A percentile compares a stretch with the other conserved stretches of the same genome.
phyloP scores from a whole-genome alignment of 2,797 vertebrate genomes.

The Chelmon rostratus region DNA sequence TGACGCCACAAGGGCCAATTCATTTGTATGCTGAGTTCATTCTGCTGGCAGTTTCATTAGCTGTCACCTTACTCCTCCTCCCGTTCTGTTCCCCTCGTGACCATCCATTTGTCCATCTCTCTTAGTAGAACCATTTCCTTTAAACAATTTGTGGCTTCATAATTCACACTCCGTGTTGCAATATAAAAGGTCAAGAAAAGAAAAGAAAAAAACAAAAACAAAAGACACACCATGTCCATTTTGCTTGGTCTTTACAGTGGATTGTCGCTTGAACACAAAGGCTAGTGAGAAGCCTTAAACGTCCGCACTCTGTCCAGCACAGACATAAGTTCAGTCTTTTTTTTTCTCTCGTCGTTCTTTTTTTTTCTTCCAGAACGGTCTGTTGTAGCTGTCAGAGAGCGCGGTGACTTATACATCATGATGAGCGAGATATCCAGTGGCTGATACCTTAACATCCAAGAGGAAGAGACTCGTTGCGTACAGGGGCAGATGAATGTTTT shows the following conservation, averaged over 20 bases:
- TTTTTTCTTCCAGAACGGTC: conserved; percentile 69
- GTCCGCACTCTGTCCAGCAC: conserved; percentile 82
- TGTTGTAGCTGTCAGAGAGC: conserved; percentile 77
- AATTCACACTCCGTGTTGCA: conserved; percentile 76
- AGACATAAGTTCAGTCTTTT: conserved; percentile 77
- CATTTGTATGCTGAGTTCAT: conserved; percentile 66
- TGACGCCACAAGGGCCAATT: conserved; percentile 53
- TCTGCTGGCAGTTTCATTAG: conserved; percentile 88
- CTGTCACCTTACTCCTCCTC: conserved; percentile 74
- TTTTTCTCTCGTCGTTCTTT: conserved; percentile 52
- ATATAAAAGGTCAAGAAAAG: conserved; percentile 78
- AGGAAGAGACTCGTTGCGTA: conserved; percentile 71
- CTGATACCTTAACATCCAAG: conserved; percentile 79
- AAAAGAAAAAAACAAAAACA: conserved; percentile 51
- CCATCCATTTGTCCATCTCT: conserved; percentile 61
- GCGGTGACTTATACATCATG: conserved; percentile 79
- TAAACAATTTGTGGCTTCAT: conserved; percentile 70
- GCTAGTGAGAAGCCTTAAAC: conserved; percentile 78
- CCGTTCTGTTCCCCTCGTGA: conserved; percentile 33
- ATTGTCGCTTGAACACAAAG: conserved; percentile 89
- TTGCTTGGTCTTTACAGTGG: conserved; percentile 88
- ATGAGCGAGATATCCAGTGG: conserved; percentile 85
- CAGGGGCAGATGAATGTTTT: conserved; percentile 69
- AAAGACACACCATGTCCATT: conserved; percentile 80
- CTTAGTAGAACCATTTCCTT: conserved; percentile 50